A percentile compares a stretch with the other conserved stretches of the same genome.
phyloP scores from a whole-genome alignment of 2,888 invertebrate species.

The Acanthopleura granulata region DNA sequence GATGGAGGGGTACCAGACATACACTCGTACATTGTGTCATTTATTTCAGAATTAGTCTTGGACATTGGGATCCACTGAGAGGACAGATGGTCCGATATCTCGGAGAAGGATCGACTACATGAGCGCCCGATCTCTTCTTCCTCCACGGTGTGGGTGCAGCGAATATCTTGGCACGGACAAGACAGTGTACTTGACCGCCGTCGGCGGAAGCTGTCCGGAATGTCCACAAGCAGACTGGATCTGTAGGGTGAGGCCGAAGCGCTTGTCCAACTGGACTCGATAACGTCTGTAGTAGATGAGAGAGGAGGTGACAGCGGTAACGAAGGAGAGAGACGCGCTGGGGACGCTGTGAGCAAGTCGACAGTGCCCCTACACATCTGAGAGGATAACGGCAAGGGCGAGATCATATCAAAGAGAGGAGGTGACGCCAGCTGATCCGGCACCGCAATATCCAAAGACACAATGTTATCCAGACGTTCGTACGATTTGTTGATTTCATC shows the following conservation, averaged over 20 bases:
- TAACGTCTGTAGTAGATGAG: background rate
- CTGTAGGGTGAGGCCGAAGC: background rate
- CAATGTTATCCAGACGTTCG: background rate
- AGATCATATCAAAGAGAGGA: conserved; percentile 9
- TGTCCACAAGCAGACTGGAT: background rate
- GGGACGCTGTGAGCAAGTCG: background rate
- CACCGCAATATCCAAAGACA: background rate
- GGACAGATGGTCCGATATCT: background rate
- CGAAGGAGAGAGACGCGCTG: background rate
- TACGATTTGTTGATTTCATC: background rate
- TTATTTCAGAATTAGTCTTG: background rate
- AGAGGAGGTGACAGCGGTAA: background rate
- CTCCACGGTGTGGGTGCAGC: background rate
- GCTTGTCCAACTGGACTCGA: background rate
- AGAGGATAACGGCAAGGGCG: background rate
- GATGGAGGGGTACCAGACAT: background rate
- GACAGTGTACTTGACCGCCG: background rate
- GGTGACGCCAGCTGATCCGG: background rate
- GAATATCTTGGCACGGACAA: background rate
- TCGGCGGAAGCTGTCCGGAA: background rate
- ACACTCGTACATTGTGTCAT: background rate
- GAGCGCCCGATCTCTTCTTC: background rate
- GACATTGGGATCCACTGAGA: background rate
- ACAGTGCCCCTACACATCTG: background rate
- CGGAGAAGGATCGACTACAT: conserved; percentile 3